Evolutionary conservation across 2,113 vertebrate genomes (phyloP).

Genomic region (Beaufortia kweichowensis): DNA sequence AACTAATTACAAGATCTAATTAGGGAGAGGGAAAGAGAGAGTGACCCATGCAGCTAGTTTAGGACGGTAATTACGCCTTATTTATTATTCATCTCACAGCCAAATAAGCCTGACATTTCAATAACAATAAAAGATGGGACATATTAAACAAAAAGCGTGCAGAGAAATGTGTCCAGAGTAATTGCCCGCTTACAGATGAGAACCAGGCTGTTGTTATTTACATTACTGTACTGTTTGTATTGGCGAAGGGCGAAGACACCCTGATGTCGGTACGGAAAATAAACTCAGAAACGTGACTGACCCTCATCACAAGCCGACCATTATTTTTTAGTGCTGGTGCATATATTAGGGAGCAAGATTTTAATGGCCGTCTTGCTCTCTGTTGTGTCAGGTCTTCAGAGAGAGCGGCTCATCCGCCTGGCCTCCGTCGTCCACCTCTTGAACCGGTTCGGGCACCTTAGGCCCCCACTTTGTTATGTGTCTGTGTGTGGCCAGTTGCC

Average conservation of each 20-base stretch:
- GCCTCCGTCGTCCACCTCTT: constrained; percentile 32
- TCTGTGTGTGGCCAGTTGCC: constrained; percentile 19
- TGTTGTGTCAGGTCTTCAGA: constrained; percentile 46
- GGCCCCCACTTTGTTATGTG: constrained; percentile 23
- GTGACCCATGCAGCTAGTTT: constrained; percentile 88
- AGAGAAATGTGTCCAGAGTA: constrained; percentile 75
- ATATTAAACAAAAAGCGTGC: constrained; percentile 65
- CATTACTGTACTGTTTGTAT: constrained; percentile 66
- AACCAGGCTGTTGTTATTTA: constrained; percentile 73
- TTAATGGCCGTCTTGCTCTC: constrained; percentile 37
- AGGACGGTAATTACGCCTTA: constrained; percentile 98
- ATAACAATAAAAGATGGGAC: constrained; percentile 76
- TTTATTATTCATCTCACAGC: constrained; percentile 99
- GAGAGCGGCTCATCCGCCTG: constrained; percentile 39
- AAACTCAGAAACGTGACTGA: constrained; percentile 18
- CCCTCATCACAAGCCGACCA: constrained; percentile 31
- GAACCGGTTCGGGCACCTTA: constrained; percentile 35
- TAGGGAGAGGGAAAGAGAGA: constrained; percentile 87
- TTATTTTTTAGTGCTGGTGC: constrained; percentile 46
- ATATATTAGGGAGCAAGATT: constrained; percentile 52
- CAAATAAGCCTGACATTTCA: constrained; percentile 99
- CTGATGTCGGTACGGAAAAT: constrained; percentile 40
- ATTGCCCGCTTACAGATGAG: constrained; percentile 75
- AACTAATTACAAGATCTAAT: constrained; percentile 99
- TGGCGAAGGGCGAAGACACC: constrained; percentile 57